Conservation (phyloP, 1,140 invertebrate genomes). For the Patella vulgata region DNA sequence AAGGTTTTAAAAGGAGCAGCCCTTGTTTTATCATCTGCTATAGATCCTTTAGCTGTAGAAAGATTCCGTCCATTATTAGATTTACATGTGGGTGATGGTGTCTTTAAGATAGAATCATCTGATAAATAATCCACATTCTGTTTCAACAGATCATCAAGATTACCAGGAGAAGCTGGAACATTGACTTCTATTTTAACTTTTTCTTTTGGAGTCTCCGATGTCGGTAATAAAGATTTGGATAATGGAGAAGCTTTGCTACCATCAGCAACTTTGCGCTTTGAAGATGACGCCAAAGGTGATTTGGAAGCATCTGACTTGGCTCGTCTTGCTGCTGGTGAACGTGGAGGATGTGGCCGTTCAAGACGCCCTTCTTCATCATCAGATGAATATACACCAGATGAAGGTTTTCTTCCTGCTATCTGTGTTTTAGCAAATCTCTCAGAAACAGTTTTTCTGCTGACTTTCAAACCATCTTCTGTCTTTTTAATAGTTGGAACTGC, state of each 20-base stretch:
- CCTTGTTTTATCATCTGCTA: too few species aligned
- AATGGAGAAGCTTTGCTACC: too few species aligned
- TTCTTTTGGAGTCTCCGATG: too few species aligned
- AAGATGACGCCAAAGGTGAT: too few species aligned
- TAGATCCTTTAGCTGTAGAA: too few species aligned
- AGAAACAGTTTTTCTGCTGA: background rate
- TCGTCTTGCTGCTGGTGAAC: background rate
- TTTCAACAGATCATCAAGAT: conserved; percentile 8
- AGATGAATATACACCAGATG: background rate
- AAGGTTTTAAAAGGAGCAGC: too few species aligned
- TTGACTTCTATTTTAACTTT: background rate
- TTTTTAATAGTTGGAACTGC: background rate
- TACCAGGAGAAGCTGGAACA: background rate
- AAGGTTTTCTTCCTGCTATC: background rate
- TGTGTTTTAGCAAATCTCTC: background rate
- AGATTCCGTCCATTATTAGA: too few species aligned
- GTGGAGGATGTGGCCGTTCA: background rate
- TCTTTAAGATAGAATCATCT: background rate
- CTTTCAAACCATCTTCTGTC: background rate
- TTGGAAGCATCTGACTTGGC: background rate
- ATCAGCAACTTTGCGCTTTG: too few species aligned
- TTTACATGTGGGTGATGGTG: too few species aligned
- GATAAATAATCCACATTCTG: conserved; percentile 8
- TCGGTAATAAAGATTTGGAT: too few species aligned
- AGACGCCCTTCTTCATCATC: background rate